Evolutionary conservation across 53 echinoderm and acorn worm genomes (phyloP).

Genomic region (Echinarachnius parma): DNA sequence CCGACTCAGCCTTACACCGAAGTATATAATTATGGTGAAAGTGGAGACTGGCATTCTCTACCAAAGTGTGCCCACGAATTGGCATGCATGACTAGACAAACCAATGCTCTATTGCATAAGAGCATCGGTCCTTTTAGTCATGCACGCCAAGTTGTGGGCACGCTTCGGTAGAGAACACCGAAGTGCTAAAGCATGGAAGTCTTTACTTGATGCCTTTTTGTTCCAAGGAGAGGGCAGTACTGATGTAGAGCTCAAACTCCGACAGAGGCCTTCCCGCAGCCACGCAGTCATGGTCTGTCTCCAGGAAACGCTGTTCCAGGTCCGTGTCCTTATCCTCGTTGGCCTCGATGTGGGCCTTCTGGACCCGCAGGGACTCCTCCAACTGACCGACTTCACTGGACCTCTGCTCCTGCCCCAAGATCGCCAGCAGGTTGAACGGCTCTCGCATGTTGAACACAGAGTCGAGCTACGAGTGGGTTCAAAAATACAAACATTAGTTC

Average conservation of each 20-base stretch:
- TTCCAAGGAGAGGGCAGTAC: conserved; percentile 68
- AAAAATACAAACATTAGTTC: not conserved
- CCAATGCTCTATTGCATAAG: too few relatives aligned
- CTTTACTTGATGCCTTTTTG: conserved; percentile 77
- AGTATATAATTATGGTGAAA: too few relatives aligned
- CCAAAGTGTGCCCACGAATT: too few relatives aligned
- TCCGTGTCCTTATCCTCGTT: conserved; percentile 94
- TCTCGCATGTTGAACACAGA: conserved; percentile 88
- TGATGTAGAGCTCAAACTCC: conserved; percentile 88
- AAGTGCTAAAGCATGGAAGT: not conserved
- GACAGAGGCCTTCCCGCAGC: conserved; percentile 70
- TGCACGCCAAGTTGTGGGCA: too few relatives aligned
- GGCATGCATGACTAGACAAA: too few relatives aligned
- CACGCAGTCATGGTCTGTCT: conserved; percentile 80
- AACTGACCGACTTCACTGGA: conserved; percentile 54
- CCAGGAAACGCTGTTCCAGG: conserved; percentile 79
- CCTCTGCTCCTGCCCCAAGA: conserved; percentile 74
- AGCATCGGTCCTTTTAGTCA: too few relatives aligned
- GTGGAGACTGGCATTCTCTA: too few relatives aligned
- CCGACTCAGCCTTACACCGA: too few relatives aligned
- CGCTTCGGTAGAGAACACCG: too few relatives aligned
- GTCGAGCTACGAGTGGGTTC: conserved; percentile 33
- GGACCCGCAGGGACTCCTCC: conserved; percentile 59
- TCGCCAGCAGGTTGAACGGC: conserved; percentile 79
- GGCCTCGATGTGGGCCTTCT: conserved; percentile 82